Evolutionary conservation across 2,797 vertebrate genomes (phyloP).

Genomic region (Helarctos malayanus): DNA sequence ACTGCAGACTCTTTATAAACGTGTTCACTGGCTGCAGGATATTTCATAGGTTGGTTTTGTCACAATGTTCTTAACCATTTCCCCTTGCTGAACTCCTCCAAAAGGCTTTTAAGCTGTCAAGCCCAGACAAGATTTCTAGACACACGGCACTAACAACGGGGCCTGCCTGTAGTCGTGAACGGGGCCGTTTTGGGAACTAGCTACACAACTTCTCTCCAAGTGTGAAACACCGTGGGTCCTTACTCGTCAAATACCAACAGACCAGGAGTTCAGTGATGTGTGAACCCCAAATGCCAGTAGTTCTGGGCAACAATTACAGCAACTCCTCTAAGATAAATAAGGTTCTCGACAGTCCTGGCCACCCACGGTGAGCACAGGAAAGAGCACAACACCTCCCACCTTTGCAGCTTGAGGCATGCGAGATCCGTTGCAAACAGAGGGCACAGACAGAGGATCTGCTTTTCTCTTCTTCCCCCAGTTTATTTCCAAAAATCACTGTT

Average conservation of each 20-base stretch:
- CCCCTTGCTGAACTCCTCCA: conserved; percentile 10
- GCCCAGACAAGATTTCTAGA: conserved; percentile 56
- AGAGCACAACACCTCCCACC: conserved; percentile 6
- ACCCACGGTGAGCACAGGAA: conserved; percentile 53
- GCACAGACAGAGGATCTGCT: background rate
- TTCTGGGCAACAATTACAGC: conserved; percentile 67
- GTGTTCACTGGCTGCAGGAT: conserved; percentile 30
- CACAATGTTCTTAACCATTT: conserved; percentile 63
- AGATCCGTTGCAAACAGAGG: background rate
- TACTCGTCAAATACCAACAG: conserved; percentile 60
- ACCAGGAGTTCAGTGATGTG: background rate
- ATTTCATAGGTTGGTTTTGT: conserved; percentile 52
- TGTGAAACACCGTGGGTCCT: background rate
- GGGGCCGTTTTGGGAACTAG: background rate
- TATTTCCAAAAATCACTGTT: conserved; percentile 60
- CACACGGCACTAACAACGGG: background rate
- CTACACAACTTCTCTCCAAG: background rate
- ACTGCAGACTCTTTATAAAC: conserved; percentile 53
- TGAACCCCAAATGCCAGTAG: conserved; percentile 66
- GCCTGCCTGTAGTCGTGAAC: background rate
- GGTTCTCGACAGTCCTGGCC: background rate
- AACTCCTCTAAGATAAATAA: conserved; percentile 64
- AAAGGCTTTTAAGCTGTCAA: conserved; percentile 70
- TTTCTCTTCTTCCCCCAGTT: conserved; percentile 46
- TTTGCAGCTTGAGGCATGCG: background rate